phyloP scores from a whole-genome alignment of 2,113 vertebrate genomes.

The Hyla sarda region DNA sequence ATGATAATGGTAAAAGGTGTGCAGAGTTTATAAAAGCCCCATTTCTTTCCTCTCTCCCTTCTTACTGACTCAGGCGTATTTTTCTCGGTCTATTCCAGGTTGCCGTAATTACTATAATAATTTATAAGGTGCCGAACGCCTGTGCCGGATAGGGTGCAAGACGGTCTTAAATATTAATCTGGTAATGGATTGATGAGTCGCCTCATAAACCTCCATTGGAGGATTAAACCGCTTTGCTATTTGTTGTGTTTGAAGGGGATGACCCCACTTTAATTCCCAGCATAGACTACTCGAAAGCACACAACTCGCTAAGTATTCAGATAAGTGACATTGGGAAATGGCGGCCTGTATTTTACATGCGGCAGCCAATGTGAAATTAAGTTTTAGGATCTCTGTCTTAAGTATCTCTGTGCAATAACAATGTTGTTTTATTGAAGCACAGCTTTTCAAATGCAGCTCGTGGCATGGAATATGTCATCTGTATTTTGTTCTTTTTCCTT shows the following conservation, averaged over 20 bases:
- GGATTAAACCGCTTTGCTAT: slow-evolving; percentile 1
- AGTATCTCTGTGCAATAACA: not conserved
- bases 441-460: not conserved
- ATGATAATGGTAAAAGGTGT: slow-evolving; percentile 58
- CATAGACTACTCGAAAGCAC: not conserved
- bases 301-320: not conserved
- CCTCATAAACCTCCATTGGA: not conserved
- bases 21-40: slow-evolving; percentile 40
- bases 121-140: slow-evolving; percentile 4
- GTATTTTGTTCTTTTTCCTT: slow-evolving; percentile 6
- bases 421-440: not conserved
- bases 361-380: slow-evolving; percentile 35
- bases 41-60: slow-evolving; percentile 16
- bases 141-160: slow-evolving; percentile 3
- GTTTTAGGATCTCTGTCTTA: not conserved
- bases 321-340: slow-evolving; percentile 3
- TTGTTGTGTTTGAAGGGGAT: not conserved
- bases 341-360: not conserved
- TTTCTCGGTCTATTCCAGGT: slow-evolving; percentile 1
- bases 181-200: slow-evolving; percentile 25
- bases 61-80: not conserved
- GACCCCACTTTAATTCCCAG: slow-evolving; percentile 15
- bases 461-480: not conserved
- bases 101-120: slow-evolving; percentile 46
- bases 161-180: slow-evolving; percentile 19